phyloP scores from a whole-genome alignment of 2,797 vertebrate genomes.

The Melopsittacus undulatus region DNA sequence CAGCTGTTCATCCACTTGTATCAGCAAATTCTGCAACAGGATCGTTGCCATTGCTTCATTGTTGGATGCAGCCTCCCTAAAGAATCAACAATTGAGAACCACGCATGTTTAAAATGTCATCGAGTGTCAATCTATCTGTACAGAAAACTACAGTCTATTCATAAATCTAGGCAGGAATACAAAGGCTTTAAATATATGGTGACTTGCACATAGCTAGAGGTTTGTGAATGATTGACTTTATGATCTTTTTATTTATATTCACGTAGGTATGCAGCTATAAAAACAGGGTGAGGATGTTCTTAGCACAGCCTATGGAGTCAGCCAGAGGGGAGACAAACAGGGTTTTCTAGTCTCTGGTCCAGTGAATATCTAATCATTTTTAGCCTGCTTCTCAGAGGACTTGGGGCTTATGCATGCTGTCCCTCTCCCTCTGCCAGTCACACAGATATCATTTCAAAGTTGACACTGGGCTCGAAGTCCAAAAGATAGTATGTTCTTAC shows the following conservation, averaged over 20 bases:
- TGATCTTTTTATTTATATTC: background rate
- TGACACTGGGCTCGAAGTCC: background rate
- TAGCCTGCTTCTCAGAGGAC: background rate
- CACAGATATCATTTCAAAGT: background rate
- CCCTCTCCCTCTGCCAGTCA: background rate
- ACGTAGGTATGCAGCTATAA: background rate
- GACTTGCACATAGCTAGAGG: background rate
- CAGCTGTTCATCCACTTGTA: slow-evolving; percentile 88
- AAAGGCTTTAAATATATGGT: background rate
- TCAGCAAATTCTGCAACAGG: slow-evolving; percentile 87
- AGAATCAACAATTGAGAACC: background rate
- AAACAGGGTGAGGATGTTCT: background rate
- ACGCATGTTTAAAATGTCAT: background rate
- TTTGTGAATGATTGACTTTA: background rate
- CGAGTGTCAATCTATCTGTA: background rate
- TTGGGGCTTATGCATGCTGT: background rate
- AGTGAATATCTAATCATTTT: background rate
- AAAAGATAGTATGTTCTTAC: background rate
- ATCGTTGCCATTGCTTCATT: slow-evolving; percentile 89
- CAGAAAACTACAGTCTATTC: background rate
- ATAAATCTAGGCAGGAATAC: background rate
- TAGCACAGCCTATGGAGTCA: background rate
- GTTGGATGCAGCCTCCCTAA: slow-evolving; percentile 90
- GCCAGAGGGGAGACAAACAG: background rate
- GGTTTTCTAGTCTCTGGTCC: background rate